phyloP scores from a whole-genome alignment of 2,797 vertebrate species.

The Aselliscus stoliczkanus region DNA sequence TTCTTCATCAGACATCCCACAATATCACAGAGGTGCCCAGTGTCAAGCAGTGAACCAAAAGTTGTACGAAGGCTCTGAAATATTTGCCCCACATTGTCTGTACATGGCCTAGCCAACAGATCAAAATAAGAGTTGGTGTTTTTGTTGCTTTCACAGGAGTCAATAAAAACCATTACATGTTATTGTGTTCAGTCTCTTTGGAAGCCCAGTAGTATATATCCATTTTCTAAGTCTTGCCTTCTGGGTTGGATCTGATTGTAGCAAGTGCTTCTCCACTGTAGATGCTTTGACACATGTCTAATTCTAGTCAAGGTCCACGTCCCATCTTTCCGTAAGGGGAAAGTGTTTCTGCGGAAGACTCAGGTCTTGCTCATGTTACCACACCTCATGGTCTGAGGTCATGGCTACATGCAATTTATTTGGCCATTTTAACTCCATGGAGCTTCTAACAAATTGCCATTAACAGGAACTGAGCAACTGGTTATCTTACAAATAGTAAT shows the following conservation, averaged over 20 bases:
- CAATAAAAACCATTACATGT: background rate
- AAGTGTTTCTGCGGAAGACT: background rate
- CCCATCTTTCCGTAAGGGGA: background rate
- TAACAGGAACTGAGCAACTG: background rate
- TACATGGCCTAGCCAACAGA: background rate
- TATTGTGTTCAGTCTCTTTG: background rate
- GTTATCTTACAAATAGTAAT: background rate
- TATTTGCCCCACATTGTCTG: background rate
- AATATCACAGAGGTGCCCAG: background rate
- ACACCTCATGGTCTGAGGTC: background rate
- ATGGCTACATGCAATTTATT: background rate
- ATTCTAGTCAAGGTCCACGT: background rate
- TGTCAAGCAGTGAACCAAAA: background rate
- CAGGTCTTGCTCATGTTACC: background rate
- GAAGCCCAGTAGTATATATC: background rate
- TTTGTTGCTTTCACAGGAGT: background rate
- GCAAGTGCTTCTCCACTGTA: background rate
- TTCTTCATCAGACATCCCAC: background rate
- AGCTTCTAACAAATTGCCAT: background rate
- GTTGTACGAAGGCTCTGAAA: background rate
- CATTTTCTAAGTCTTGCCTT: background rate
- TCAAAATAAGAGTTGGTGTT: background rate
- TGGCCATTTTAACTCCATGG: background rate
- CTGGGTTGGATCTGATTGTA: background rate
- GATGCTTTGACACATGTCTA: background rate